These are phyloP conservation scores for Carassius carassius DNA, from an alignment of 2,113 vertebrate species.

Conservation along the genomic window DNA sequence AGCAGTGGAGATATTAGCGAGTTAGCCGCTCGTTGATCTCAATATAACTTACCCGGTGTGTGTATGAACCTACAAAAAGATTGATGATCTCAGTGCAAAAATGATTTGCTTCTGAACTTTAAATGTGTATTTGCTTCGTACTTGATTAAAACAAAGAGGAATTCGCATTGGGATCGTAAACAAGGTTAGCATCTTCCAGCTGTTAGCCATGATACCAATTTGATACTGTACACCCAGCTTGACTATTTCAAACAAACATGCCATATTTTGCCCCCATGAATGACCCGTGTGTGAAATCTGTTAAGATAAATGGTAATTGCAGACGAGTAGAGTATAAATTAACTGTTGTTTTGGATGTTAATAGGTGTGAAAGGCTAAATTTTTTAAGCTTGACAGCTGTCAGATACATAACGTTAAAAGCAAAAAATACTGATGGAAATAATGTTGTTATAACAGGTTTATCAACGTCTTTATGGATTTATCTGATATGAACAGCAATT, in stretches of 20 bases:
- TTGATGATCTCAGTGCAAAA: background rate
- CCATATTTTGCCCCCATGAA: background rate
- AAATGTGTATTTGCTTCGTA: background rate
- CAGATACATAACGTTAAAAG: background rate
- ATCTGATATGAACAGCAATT: background rate
- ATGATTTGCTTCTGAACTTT: background rate
- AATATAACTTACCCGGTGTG: background rate
- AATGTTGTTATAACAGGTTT: background rate
- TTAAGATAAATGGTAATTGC: no score
- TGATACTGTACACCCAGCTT: background rate
- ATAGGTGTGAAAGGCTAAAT: background rate
- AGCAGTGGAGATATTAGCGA: background rate
- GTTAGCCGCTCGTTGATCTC: background rate
- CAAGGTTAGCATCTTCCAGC: background rate
- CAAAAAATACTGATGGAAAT: background rate
- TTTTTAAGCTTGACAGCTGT: constrained; percentile 2
- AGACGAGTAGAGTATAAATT: background rate
- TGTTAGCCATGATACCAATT: background rate
- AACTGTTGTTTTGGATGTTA: background rate
- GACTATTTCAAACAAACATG: background rate
- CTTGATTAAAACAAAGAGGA: background rate
- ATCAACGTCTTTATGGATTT: background rate
- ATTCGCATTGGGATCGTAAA: background rate
- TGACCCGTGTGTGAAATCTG: background rate
- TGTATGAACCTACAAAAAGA: background rate